Base-by-base conservation (phyloP, 2,888 invertebrate genomes). In the Prenolepis imparis region DNA sequence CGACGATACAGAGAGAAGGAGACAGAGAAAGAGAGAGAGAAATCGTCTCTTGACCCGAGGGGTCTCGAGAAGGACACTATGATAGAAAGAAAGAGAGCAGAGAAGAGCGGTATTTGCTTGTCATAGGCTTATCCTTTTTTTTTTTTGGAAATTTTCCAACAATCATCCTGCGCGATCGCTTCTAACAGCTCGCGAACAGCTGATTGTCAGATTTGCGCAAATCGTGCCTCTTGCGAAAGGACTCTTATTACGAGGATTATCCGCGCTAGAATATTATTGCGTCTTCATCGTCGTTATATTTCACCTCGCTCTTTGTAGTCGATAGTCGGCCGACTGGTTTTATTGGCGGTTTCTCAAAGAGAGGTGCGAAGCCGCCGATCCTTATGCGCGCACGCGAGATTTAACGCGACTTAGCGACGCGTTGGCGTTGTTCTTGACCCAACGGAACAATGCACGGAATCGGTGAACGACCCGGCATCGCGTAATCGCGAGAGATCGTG, bases 391-490 rank as follows among this genome's bases (percentile, higher is more conserved):
- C 55, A 66, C 68, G 66, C 68, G 85, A 48, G 70, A 57, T 84
- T 83, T 57, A 78, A 81, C 74, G n/a, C 21, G 68, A 28, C 4
- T n/a, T 11, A 4, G 28, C 39, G 44, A 1, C 55, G 87, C 89
- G 89, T 89, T 89, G 89, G 89, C 89, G 89, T 89, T 63, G 86
- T 74, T 86, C 87, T 82, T 86, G 89, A 89, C 84, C 84, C 67
- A 74, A 41, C 82, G 55, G 73, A 89, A 89, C 89, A 89, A 88
- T 86, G 87, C 86, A 64, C 63, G 12, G 84, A 87, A 89, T 89
- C 87, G 89, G 86, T 86, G 89, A 89, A 89, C 57, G 89, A 81
- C 83, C 88, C 78, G 67, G 28, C 24, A 78, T 66, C 70, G 57
- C 52, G 80, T 75, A 74, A 83, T 85, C 57, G 24, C 72, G 55